Base-by-base conservation (phyloP, 2,113 vertebrate species). In the Macrotus californicus region DNA sequence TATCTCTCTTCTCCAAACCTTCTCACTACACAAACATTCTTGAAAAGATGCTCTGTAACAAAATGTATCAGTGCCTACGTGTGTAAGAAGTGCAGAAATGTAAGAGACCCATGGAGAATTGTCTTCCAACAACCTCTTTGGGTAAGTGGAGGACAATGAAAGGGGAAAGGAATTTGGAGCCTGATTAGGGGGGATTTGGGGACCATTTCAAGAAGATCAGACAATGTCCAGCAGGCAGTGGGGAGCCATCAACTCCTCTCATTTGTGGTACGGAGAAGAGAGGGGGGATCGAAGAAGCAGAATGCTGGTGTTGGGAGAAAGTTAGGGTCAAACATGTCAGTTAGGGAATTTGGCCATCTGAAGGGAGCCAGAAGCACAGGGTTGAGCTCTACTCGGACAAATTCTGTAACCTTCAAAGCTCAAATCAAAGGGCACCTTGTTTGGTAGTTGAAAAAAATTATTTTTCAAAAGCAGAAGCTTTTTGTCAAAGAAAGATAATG, bases 381-480 rank as follows among this genome's bases (percentile, higher is more conserved):
- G 34, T 34, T 54, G 14, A 36, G 21, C 31, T 82, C 18, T 14
- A 39, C 16, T 83, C 94, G 84, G 24, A 52, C 91, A 89, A 80
- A 64, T 82, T 77, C 73, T 86, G 0, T 82, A 72, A 59, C 13
- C 69, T 66, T 84, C 21, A 87, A 52, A 88, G 52, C 16, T 54
- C 66, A 94, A n/a, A 66, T 77, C 34, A 94, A 92, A 96, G 50
- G 41, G 19, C 34, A 91, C 77, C 75, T 93, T 73, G 72, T 72
- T 87, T 72, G 50, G 18, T 56, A 70, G 48, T 46, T 96, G 41
- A 7, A 70, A 91, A 87, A 69, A 59, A 24, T 34, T 54, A 29
- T 24, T 75, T 89, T 75, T 93, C 54, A 43, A 48, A 86, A 46
- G 59, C 41, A 92, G 34, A 67, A 94, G 50, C 26, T 52, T 92